Percentiles rank a stretch among this genome's conserved stretches.
phyloP scores from a whole-genome alignment of 2,888 invertebrate genomes.

The Athetis lepigone region DNA sequence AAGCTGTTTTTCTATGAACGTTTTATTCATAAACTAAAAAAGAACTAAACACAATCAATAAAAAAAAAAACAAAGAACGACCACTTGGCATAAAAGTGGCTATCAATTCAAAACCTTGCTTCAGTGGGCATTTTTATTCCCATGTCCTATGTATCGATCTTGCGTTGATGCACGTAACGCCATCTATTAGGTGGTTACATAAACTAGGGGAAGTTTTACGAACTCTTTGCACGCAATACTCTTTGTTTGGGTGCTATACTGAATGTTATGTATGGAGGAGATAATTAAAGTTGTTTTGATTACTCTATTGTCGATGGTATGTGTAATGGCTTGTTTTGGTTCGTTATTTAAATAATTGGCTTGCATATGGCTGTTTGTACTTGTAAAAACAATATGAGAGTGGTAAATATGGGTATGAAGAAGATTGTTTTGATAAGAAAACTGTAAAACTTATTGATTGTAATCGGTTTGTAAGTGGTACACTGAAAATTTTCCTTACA shows the following conservation, averaged over 20 bases:
- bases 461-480: no score
- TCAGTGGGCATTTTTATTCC: conserved; percentile 32
- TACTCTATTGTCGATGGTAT: conserved; percentile 28
- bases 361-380: background rate
- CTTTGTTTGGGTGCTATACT: conserved; percentile 44
- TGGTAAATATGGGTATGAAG: background rate
- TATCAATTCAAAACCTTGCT: conserved; percentile 19
- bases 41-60: background rate
- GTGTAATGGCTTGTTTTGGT: conserved; percentile 29
- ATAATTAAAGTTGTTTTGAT: conserved; percentile 50
- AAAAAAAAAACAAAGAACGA: conserved; percentile 3
- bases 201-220: conserved; percentile 51
- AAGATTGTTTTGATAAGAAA: background rate
- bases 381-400: background rate
- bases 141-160: conserved; percentile 54
- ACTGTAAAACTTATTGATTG: no score
- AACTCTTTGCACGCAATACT: conserved; percentile 52
- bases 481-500: no score
- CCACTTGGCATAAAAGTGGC: conserved; percentile 11
- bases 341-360: conserved; percentile 13
- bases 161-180: conserved; percentile 60
- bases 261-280: conserved; percentile 22
- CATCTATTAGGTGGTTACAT: conserved; percentile 67
- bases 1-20: no score
- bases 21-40: no score